Conservation (phyloP, 2,888 invertebrate species). For the Rhimphoctona megacephalus region DNA sequence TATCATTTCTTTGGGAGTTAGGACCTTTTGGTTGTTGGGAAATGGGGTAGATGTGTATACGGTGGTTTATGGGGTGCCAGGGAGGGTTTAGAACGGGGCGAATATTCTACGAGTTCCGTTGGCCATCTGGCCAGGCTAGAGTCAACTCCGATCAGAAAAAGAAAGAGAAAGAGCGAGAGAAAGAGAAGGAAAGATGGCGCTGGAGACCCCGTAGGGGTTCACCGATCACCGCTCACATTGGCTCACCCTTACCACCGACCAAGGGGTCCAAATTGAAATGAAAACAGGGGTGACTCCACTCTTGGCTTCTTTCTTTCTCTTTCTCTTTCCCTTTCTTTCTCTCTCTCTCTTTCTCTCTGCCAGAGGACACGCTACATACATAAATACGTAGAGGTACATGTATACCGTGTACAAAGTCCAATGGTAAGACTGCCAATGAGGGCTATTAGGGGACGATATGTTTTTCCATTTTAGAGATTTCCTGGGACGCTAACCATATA, state of each 20-base stretch:
- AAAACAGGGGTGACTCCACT: conserved; percentile 79
- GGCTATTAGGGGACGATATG: conserved; percentile 85
- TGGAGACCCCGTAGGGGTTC: conserved; percentile 66
- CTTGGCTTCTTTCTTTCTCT: conserved; percentile 46
- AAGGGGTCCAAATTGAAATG: conserved; percentile 84
- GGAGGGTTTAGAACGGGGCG: conserved; percentile 50
- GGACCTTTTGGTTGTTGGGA: conserved; percentile 54
- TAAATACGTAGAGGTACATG: conserved; percentile 3
- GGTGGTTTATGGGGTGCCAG: conserved; percentile 35
- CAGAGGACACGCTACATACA: conserved; percentile 66
- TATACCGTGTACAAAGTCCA: conserved; percentile 42
- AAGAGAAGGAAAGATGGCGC: conserved; percentile 47
- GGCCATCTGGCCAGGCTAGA: conserved; percentile 71
- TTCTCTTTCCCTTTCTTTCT: conserved; percentile 9
- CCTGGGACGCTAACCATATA: conserved; percentile 60
- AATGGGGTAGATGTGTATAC: conserved; percentile 42
- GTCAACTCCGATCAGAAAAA: conserved; percentile 49
- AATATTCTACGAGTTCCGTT: conserved; percentile 60
- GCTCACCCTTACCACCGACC: conserved; percentile 66
- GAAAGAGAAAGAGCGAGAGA: conserved; percentile 27
- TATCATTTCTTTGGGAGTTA: neutral
- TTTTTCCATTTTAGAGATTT: conserved; percentile 82
- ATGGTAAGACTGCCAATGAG: conserved; percentile 83
- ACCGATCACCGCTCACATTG: conserved; percentile 81
- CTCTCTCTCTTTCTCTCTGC: conserved; percentile 60